These are phyloP conservation scores for Holcopasites calliopsidis DNA, from an alignment of 1,140 invertebrate genomes.

Conservation along the genomic window DNA sequence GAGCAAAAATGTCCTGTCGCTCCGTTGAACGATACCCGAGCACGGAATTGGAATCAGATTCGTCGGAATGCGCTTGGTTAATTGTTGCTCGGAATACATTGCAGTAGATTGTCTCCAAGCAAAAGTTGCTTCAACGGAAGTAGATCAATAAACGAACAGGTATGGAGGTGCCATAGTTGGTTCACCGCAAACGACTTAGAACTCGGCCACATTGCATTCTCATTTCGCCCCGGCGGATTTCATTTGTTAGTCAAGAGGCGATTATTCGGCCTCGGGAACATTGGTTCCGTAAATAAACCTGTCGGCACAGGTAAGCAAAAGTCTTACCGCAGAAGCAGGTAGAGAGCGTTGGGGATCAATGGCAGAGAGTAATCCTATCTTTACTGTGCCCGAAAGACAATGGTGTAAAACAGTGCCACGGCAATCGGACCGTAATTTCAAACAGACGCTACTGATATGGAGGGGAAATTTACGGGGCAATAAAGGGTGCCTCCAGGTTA, in stretches of 20 bases:
- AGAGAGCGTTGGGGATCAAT: not conserved
- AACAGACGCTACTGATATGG: not conserved
- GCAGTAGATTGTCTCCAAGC: not conserved
- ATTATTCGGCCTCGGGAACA: constrained; percentile 10
- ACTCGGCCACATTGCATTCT: constrained; percentile 14
- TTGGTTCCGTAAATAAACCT: constrained; percentile 9
- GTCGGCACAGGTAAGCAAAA: constrained; percentile 9
- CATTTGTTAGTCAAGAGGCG: constrained; percentile 15
- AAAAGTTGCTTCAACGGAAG: not conserved
- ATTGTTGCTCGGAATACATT: not conserved
- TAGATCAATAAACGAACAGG: not conserved
- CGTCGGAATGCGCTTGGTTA: not conserved
- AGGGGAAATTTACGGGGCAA: too few species aligned
- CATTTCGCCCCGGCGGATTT: constrained; percentile 6
- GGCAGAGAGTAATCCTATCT: not conserved
- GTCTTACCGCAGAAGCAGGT: constrained; percentile 3
- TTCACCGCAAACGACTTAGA: constrained; percentile 27
- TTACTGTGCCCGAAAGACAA: not conserved
- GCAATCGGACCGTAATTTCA: not conserved
- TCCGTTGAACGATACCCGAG: not conserved
- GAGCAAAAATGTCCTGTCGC: not conserved
- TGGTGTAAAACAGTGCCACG: not conserved
- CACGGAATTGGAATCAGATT: not conserved
- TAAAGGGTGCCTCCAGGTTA: too few species aligned
- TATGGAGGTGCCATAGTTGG: not conserved